Base-by-base conservation (phyloP, 2,888 invertebrate genomes). In the Morpho deidamia region DNA sequence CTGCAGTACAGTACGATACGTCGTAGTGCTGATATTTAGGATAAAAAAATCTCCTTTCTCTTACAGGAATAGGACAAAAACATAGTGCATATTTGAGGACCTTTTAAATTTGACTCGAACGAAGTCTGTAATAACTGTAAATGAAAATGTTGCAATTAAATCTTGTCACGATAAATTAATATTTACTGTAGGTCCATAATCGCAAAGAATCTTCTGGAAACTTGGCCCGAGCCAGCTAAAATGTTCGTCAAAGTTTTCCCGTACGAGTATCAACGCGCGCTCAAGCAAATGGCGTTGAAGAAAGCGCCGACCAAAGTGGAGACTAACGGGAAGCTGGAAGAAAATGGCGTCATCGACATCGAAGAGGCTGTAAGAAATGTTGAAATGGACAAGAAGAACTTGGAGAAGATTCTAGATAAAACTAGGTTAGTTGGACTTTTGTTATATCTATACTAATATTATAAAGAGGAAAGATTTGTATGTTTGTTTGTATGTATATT, bases 201-300 rank as follows among this genome's bases (percentile, higher is more conserved):
- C 57, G 99, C 98, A 5, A 85, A 92, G 61, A 91, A 94, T 33
- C 88, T 99, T 34, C 83, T 99, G 0, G 88, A 92, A 62, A 92
- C 95, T 55, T 97, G 98, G 99, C 92, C 94, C 0, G 90, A 91
- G 55, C 92, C 94, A 52, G 93, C 95, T 43, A 85, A 92, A 33
- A 92, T 94, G 77, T 97, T 99, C 77, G 92, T 98, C 51, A 99
- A 99, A 91, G 96, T 99, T 44, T 99, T 99, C 91, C 99, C 99
- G 0, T 95, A 95, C 71, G 99, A 99, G 74, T 99, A 98, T 86
- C 97, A 98, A 74, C 92, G 95, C 60, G 99, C 96, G 1, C 85
- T 99, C 14, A 93, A 94, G 63, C 93, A 94, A 62, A 73, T 95
- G 70, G 91, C 91, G 33, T 42, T 71, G 9, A 88, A 90, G 60